Conservation (phyloP, 2,888 invertebrate species). For the Hemicrepidius hirtus region DNA sequence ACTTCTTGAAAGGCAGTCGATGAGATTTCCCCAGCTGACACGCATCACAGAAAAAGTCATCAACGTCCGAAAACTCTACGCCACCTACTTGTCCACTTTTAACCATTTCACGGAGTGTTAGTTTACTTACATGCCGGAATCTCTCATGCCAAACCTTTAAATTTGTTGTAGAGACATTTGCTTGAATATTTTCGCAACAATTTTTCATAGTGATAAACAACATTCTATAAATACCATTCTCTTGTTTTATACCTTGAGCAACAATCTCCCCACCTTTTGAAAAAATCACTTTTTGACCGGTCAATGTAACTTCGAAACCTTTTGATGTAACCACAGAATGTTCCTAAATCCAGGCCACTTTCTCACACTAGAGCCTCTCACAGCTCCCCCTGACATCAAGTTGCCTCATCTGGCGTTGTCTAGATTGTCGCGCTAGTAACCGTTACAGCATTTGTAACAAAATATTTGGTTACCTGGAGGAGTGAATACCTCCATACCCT, state of each 20-base stretch:
- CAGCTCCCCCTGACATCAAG: too few species aligned
- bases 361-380: too few species aligned
- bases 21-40: too few species aligned
- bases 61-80: slow-evolving; percentile 49
- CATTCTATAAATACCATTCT: slow-evolving; percentile 58
- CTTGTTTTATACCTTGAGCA: slow-evolving; percentile 43
- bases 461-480: too few species aligned
- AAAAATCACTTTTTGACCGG: slow-evolving; percentile 52
- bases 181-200: slow-evolving; percentile 21
- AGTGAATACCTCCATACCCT: too few species aligned
- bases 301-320: slow-evolving; percentile 60
- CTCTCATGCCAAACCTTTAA: slow-evolving; percentile 59
- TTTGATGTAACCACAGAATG: slow-evolving; percentile 58
- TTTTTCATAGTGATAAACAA: slow-evolving; percentile 47
- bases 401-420: too few species aligned
- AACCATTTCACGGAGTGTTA: slow-evolving; percentile 54
- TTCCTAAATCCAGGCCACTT: too few species aligned
- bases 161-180: slow-evolving; percentile 28
- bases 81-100: slow-evolving; percentile 45
- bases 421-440: too few species aligned
- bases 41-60: slow-evolving; percentile 54
- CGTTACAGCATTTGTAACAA: too few species aligned
- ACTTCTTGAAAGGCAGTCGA: too few species aligned
- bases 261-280: slow-evolving; percentile 42
- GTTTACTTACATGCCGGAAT: slow-evolving; percentile 58